Base-by-base conservation (phyloP, 2,888 invertebrate genomes). In the Endotricha flammealis region DNA sequence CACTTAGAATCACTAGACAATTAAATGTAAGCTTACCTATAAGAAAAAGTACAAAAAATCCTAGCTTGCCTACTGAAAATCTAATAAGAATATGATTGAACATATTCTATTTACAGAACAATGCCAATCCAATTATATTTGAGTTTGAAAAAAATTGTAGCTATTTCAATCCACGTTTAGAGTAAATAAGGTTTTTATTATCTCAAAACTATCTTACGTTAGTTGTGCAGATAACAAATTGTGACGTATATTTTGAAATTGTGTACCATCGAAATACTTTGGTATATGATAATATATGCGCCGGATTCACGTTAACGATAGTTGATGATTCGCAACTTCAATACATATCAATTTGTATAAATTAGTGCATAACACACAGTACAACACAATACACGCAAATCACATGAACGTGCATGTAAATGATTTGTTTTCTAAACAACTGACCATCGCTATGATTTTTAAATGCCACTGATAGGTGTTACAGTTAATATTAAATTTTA, bases 321-420 rank as follows among this genome's bases (percentile, higher is more conserved):
- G 8, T 28, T 14, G 28, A 28, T 28, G 14, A 13, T 28, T 7
- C 8, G 14, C 28, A 14, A 13, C 28, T 28, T n/a, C 28, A 13
- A n/a, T 28, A 4, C n/a, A n/a, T 8, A 20, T 22, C 12, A 12
- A 10, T 4, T 22, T 17, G 12, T 20, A 20, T 11, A 12, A 12
- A 20, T 6, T 11, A 31, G 12, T 20, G 11, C 25, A 33, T 25
- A 9, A 14, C 33, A 33, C 7, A 33, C 20, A 23, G 10, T 12
- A 14, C 12, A 29, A 29, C 11, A 22, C 23, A 14, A 17, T 20
- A 27, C 10, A 20, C 10, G n/a, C 16, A 34, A 10, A 8, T 22
- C 9, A 34, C 22, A 20, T 24, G 14, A 24, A 36, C 22, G 30
- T 36, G 36, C 36, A 29, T 23, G 23, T 35, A 36, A 36, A 30